Percentiles rank a stretch among this genome's conserved stretches.
Conservation (phyloP, 2,797 vertebrate genomes). For the Fistularia tabacaria region DNA sequence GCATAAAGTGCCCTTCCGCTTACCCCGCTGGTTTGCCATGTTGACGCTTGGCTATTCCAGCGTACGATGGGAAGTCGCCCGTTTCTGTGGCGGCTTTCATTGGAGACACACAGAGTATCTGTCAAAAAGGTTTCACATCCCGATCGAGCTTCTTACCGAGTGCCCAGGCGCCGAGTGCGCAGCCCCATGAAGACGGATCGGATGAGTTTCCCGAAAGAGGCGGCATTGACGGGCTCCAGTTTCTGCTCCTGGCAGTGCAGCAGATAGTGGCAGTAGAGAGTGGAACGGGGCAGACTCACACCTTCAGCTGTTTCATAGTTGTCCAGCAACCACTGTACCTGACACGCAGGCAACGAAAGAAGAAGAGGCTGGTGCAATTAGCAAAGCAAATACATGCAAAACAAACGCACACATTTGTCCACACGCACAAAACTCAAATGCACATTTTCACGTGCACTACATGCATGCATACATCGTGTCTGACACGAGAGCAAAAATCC, state of each 20-base stretch:
- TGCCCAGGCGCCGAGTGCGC: constrained; percentile 87
- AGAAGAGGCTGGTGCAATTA: constrained; percentile 69
- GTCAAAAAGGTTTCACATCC: neutral
- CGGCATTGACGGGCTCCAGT: constrained; percentile 92
- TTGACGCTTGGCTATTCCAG: too few species aligned
- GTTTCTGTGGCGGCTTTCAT: too few species aligned
- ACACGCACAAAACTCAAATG: constrained; percentile 12
- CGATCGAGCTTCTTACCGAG: constrained; percentile 73
- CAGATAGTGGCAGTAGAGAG: constrained; percentile 95
- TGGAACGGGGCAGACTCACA: constrained; percentile 90
- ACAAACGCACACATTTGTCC: constrained; percentile 3
- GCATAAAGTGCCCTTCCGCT: too few species aligned
- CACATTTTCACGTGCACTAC: constrained; percentile 11
- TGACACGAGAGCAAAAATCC: constrained; percentile 10
- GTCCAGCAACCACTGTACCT: constrained; percentile 97
- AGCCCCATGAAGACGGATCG: constrained; percentile 94
- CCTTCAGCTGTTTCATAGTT: constrained; percentile 96
- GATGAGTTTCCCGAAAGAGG: constrained; percentile 93
- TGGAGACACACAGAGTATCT: too few species aligned
- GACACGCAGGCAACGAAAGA: constrained; percentile 63
- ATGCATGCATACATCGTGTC: constrained; percentile 25
- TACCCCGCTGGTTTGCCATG: too few species aligned
- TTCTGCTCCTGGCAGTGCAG: constrained; percentile 97
- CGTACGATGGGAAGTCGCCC: too few species aligned
- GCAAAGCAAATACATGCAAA: constrained; percentile 46